Evolutionary conservation across 2,113 vertebrate genomes (phyloP).

Genomic region (Aspiorhynchus laticeps): DNA sequence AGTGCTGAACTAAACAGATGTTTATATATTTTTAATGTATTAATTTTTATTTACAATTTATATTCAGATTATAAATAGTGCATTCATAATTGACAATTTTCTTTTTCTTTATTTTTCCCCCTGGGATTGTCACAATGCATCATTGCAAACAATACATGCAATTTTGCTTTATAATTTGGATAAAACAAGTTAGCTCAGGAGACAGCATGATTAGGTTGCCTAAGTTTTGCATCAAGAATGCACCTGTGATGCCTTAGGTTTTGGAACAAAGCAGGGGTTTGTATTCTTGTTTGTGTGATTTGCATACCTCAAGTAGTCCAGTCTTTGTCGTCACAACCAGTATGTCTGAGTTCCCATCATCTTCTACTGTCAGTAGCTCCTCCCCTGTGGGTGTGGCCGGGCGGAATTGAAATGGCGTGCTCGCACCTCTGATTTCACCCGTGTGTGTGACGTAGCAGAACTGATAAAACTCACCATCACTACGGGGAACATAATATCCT

Average conservation of each 20-base stretch:
- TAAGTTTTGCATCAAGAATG: neutral
- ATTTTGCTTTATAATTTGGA: neutral
- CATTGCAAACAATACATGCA: neutral
- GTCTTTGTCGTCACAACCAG: slow-evolving; percentile 97
- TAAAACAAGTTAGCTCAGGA: neutral
- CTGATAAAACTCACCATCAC: slow-evolving; percentile 98
- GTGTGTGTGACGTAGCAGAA: slow-evolving; percentile 97
- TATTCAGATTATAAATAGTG: neutral
- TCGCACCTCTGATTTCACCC: slow-evolving; percentile 96
- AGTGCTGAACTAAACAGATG: neutral
- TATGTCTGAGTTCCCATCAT: slow-evolving; percentile 96
- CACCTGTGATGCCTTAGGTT: neutral
- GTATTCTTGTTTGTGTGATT: neutral
- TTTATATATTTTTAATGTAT: neutral
- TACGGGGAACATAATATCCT: slow-evolving; percentile 98
- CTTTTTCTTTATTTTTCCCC: neutral
- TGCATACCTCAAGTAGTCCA: slow-evolving; percentile 89
- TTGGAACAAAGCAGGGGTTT: neutral
- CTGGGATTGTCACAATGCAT: neutral
- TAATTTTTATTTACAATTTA: neutral
- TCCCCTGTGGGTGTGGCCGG: slow-evolving; percentile 87
- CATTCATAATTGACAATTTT: neutral
- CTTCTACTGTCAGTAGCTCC: slow-evolving; percentile 94
- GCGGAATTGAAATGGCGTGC: slow-evolving; percentile 97
- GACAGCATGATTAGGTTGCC: neutral